These are phyloP conservation scores for Syngnathoides biaculeatus DNA, from an alignment of 2,113 vertebrate genomes.

Conservation along the genomic window DNA sequence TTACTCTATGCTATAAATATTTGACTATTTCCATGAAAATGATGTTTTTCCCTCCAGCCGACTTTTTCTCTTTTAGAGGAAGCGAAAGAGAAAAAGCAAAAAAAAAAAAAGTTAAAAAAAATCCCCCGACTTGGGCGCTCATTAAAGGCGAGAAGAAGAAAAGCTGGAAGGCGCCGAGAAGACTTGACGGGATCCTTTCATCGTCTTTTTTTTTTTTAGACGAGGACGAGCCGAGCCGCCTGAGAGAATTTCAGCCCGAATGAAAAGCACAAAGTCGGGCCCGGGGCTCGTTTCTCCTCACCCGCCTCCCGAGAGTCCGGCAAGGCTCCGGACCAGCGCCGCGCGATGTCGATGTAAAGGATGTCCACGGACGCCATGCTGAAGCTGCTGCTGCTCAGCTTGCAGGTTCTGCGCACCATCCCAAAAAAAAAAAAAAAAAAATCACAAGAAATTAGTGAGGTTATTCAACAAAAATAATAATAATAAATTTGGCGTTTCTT, in stretches of 20 bases:
- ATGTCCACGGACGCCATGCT: conserved; percentile 95
- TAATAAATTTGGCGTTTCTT: too few species aligned
- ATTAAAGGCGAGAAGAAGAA: neutral
- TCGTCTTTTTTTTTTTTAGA: neutral
- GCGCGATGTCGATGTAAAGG: conserved; percentile 94
- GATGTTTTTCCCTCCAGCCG: neutral
- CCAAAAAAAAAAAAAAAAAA: too few species aligned
- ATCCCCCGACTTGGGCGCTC: neutral
- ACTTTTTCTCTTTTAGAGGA: neutral
- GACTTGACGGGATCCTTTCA: neutral
- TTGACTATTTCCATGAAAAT: neutral
- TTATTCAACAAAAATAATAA: too few species aligned
- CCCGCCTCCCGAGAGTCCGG: conserved; percentile 86
- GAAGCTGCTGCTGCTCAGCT: conserved; percentile 84
- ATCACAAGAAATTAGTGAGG: too few species aligned
- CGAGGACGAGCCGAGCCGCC: neutral
- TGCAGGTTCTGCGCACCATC: conserved; percentile 81
- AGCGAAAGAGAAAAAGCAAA: too few species aligned
- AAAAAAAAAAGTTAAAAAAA: neutral
- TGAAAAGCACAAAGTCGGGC: neutral
- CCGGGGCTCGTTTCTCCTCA: conserved; percentile 21
- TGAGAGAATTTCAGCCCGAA: too few species aligned
- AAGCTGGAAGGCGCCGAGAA: neutral
- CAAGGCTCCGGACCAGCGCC: conserved; percentile 79
- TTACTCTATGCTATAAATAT: neutral